These are phyloP conservation scores for Alosa alosa DNA, from an alignment of 2,113 vertebrate species.

Conservation along the genomic window DNA sequence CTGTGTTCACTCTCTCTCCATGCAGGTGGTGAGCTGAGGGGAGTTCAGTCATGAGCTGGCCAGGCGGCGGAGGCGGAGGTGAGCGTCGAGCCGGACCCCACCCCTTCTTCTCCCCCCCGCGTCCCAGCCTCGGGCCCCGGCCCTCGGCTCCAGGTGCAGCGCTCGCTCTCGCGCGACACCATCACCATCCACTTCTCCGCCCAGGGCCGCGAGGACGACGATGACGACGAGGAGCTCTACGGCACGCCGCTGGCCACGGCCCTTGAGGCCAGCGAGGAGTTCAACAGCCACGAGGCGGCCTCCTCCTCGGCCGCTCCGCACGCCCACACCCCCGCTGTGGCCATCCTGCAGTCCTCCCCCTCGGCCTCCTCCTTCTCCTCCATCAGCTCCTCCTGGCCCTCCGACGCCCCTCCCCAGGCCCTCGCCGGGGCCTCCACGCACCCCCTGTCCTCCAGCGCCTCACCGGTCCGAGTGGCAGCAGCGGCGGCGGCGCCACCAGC, in stretches of 20 bases:
- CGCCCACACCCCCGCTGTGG: slow-evolving; percentile 70
- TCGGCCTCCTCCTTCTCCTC: slow-evolving; percentile 45
- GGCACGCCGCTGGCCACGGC: slow-evolving; percentile 67
- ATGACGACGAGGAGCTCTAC: slow-evolving; percentile 90
- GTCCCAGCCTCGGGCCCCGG: slow-evolving; percentile 71
- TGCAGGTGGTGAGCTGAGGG: slow-evolving; percentile 77
- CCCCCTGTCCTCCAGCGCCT: slow-evolving; percentile 73
- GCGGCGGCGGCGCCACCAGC: slow-evolving; percentile 27
- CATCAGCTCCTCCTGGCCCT: slow-evolving; percentile 62
- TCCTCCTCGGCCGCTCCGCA: slow-evolving; percentile 49
- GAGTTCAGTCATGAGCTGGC: slow-evolving; percentile 90
- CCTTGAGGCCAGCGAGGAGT: slow-evolving; percentile 88
- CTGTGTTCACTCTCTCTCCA: slow-evolving; percentile 25
- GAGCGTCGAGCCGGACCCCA: slow-evolving; percentile 79
- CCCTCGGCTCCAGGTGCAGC: slow-evolving; percentile 94
- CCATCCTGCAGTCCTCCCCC: slow-evolving; percentile 63
- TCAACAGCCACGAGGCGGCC: slow-evolving; percentile 64
- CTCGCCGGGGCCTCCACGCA: slow-evolving; percentile 49
- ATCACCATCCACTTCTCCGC: slow-evolving; percentile 98
- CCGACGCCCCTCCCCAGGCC: slow-evolving; percentile 69
- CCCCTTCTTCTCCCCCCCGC: slow-evolving; percentile 56
- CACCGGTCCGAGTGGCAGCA: slow-evolving; percentile 74
- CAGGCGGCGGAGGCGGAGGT: slow-evolving; percentile 56
- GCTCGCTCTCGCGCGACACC: slow-evolving; percentile 91
- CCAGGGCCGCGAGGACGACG: slow-evolving; percentile 93